Evolutionary conservation across 2,797 vertebrate genomes (phyloP), one percentile per base, ranked within the genome.

Genomic region (Coluber constrictor): DNA sequence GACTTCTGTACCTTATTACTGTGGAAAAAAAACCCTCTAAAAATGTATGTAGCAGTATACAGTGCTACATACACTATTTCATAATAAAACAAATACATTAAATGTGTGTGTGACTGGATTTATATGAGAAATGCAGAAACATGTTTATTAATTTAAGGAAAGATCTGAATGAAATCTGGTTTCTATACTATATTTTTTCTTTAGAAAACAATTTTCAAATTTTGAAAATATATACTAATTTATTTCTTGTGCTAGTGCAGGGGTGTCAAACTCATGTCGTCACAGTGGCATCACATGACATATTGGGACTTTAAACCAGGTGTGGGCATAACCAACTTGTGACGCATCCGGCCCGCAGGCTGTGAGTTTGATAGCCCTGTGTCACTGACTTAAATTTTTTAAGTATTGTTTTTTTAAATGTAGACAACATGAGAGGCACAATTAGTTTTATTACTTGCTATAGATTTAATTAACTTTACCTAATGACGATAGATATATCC

Each of bases 61-160:
- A 61, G 43, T 32, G 11, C 87, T 90, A 61, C 25, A 61, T 61
- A 63, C 27, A 59, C 56, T 8, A 89, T 47, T 90, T 88, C 43
- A 51, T 87, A 93, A 90, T 88, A 74, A 86, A 93, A 55, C 57
- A 91, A 16, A 54, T 74, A 61, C 23, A 60, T 63, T 29, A 93
- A 87, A 74, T 57, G 51, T 56, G 6, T 47, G n/a, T 89, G 43
- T 56, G 57, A 32, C 47, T 88, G 61, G 18, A 90, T 93, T 90
- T 91, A 59, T 83, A 86, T 90, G 60, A 57, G 32, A 32, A 2
- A 29, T 60, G 23, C 16, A 60, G 16, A 66, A 57, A 20, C 55
- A 43, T 90, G 15, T 15, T 60, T 94, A 57, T 93, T 91, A 56
- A 13, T 61, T 87, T 91, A 91, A 18, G 15, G 29, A 79, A 88